Evolutionary conservation across 2,888 invertebrate genomes (phyloP).

Genomic region (Capitulum mitella): DNA sequence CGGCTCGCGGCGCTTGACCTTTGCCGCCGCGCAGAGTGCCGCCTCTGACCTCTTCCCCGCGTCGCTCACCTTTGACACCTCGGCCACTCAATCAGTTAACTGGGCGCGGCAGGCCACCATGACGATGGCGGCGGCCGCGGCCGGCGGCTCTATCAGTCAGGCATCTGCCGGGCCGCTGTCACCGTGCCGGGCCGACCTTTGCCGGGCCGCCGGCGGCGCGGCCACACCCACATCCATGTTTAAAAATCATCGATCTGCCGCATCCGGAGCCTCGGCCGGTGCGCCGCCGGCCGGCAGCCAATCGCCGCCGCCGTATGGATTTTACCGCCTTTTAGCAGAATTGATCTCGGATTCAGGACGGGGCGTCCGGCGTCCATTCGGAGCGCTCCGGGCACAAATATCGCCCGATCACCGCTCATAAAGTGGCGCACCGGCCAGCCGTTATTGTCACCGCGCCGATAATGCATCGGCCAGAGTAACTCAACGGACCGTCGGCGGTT

Average conservation of each 20-base stretch:
- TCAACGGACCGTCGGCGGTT: not conserved
- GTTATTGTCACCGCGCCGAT: constrained; percentile 17
- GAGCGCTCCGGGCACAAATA: not conserved
- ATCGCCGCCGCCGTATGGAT: not conserved
- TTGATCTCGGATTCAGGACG: not conserved
- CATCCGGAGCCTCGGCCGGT: not conserved
- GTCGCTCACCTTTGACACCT: not conserved
- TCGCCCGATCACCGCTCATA: not conserved
- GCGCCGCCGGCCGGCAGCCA: not conserved
- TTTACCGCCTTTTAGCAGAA: not conserved
- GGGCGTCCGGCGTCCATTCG: not conserved
- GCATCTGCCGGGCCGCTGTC: not conserved
- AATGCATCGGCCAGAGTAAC: not conserved
- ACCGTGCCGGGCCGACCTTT: not conserved
- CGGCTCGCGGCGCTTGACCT: not conserved
- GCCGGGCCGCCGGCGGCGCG: no score
- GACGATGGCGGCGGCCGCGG: not conserved
- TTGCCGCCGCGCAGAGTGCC: not conserved
- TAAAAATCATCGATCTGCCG: not conserved
- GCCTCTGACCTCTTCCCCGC: no score
- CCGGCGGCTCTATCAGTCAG: not conserved
- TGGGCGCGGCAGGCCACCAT: not conserved
- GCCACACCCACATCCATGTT: not conserved
- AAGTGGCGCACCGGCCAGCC: not conserved
- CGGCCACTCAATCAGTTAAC: not conserved